Base-by-base conservation (phyloP, 2,888 invertebrate genomes). In the Hemithea aestivaria region DNA sequence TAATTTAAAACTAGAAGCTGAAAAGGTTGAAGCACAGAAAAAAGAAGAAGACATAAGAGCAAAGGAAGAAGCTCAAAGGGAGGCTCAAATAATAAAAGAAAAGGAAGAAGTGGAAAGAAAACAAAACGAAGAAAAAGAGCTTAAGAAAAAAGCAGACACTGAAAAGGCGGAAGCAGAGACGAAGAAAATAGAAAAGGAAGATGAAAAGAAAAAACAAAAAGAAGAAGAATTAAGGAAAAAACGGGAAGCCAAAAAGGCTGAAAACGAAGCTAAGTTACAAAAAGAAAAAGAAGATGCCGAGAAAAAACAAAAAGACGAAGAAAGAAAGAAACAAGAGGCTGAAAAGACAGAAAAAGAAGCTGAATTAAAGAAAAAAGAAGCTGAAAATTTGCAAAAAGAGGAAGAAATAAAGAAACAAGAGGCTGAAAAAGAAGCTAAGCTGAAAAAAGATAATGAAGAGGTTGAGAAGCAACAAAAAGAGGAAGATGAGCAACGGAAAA, bases 311-410 rank as follows among this genome's bases (percentile, higher is more conserved):
- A 24, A 7, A 9, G 34, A 3, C 58, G 1, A 2, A 23, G 12
- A 12, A 5, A n/a, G 16, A 22, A 27, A 16, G n/a, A 20, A 41
- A 40, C 34, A 20, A 6, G 22, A 38, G 4, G 34, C 31, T 9
- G 37, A 46, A 9, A 41, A 42, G 45, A 20, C 44, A 6, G 41
- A 41, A 11, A 27, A 34, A 20, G 44, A 35, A 9, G 24, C 47
- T 25, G 28, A 26, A 10, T 10, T 6, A n/a, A 35, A 35, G 30
- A 49, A 8, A 28, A 45, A 37, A n/a, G 36, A 35, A 34, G 2
- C 4, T 7, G 24, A 41, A 20, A 27, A 37, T 2, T 23, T 42
- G 10, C 9, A 28, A 10, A 11, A 25, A 20, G 2, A 20, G 10
- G 7, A 7, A 27, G 7, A 16, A 16, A 16, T 16, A 4, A 5